Evolutionary conservation across 2,797 vertebrate genomes (phyloP), one percentile per base, ranked within the genome.

Genomic region (Acipenser ruthenus): DNA sequence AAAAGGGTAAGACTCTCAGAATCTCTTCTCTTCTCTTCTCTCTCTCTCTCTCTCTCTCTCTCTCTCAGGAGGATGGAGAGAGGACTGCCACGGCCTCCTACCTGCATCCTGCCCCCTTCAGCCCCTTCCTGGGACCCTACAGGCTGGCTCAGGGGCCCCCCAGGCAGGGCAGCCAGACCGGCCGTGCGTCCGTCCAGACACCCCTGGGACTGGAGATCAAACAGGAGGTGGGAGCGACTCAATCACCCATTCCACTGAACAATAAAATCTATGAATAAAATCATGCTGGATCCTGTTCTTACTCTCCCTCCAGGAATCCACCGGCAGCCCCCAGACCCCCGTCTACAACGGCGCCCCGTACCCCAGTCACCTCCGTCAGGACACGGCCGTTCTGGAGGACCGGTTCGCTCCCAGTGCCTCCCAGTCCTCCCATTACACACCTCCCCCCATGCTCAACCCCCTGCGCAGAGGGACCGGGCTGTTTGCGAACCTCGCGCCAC

Each of bases 371-470:
- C 85, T 91, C 69, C 86, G 80, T 52, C 23, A 56, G 60, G 47
- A 70, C 68, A 60, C 65, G 62, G 60, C 71, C 76, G 53, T 68
- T n/a, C 68, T 69, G 65, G 65, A 74, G 7, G 48, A 64, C 56
- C 70, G 50, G 52, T 51, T 60, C 1, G 1, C 62, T 3, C 10
- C 48, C 9, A 11, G 48, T 1, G 9, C 15, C 9, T 5, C 60
- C 10, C 3, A 59, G 37, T 2, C 8, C 60, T 11, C 50, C 66
- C 79, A 65, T 68, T 91, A 87, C 76, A 90, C 82, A 6, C 86
- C 90, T 0, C 69, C 52, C 2, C 91, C 90, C 3, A 83, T 86
- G 71, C 83, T 92, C 15, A 87, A 91, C 68, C 91, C 89, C 5
- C 58, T 50, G 7, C 88, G 89, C 52, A 75, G 47, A 58, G 85